phyloP scores from a whole-genome alignment of 2,113 vertebrate species.

The Atractosteus spatula region DNA sequence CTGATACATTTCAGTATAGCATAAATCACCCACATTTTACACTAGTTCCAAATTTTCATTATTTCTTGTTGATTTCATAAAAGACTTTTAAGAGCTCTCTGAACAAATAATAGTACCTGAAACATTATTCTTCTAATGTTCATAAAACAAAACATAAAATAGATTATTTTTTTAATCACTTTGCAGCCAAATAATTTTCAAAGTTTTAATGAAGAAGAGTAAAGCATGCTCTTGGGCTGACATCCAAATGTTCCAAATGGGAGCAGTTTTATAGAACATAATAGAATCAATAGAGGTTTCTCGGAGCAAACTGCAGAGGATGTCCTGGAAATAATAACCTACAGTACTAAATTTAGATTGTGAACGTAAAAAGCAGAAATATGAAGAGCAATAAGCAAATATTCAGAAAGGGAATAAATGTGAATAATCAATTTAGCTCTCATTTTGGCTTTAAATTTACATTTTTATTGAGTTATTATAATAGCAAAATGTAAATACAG shows the following conservation, averaged over 20 bases:
- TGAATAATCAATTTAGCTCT: no score
- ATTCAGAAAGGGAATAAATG: no score
- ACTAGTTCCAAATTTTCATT: not conserved
- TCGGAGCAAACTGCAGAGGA: not conserved
- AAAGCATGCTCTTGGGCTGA: not conserved
- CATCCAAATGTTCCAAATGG: not conserved
- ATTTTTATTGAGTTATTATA: no score
- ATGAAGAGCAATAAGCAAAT: no score
- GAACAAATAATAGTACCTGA: not conserved
- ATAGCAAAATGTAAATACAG: no score
- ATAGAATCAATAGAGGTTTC: slow-evolving; percentile 4
- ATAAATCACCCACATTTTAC: not conserved
- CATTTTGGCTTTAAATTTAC: no score
- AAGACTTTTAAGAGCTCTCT: not conserved
- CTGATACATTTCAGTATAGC: not conserved
- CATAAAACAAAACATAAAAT: not conserved
- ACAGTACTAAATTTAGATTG: no score
- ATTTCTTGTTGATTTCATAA: no score
- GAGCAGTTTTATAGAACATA: not conserved
- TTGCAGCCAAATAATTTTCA: not conserved
- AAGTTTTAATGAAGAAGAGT: slow-evolving; percentile 12
- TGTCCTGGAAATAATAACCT: not conserved
- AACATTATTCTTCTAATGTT: not conserved
- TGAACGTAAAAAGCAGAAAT: no score
- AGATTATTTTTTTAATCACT: slow-evolving; percentile 17